Evolutionary conservation across 2,113 vertebrate species (phyloP), one percentile per base, ranked within the genome.

Genomic region (Nansenia antarctica): DNA sequence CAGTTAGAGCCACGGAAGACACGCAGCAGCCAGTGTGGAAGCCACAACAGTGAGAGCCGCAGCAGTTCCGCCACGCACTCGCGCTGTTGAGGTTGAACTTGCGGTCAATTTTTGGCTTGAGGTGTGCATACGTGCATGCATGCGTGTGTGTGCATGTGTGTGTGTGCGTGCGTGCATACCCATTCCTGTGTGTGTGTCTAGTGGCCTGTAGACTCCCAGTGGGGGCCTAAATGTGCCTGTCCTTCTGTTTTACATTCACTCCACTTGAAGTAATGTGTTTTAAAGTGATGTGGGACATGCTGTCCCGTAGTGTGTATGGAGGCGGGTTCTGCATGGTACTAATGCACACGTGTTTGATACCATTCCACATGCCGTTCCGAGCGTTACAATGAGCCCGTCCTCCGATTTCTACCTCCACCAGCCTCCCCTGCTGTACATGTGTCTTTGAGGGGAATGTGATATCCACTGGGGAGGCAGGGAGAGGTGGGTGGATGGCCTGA

Each of bases 401-500:
- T n/a, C n/a, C n/a, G n/a, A 52, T 42, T 3, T 42, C 1, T 42
- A 42, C 11, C 20, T 53, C 49, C 7, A n/a, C n/a, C n/a, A n/a
- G n/a, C n/a, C n/a, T n/a, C n/a, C n/a, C n/a, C n/a, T n/a, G n/a
- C n/a, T n/a, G n/a, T n/a, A n/a, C n/a, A 53, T 9, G n/a, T 53
- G 49, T 9, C 49, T 24, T 26, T 9, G 22, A 22, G 20, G 22
- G n/a, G 9, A 26, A 53, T 53, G 24, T 53, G 3, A 24, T 22
- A 20, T 26, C 49, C 22, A 53, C 24, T 53, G 22, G 54, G 3
- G 27, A 15, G 27, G 12, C 27, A 31, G 7, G 26, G 30, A 9
- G n/a, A 53, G 52, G 59, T 63, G 59, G 65, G 58, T 69, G 60
- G 57, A 55, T 8, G 12, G 5, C 2, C 8, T 7, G 53, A 37